Percentiles rank a stretch among this genome's conserved stretches.
Evolutionary conservation across 1,140 invertebrate species (phyloP).

Genomic region (Drosophila dunni): DNA sequence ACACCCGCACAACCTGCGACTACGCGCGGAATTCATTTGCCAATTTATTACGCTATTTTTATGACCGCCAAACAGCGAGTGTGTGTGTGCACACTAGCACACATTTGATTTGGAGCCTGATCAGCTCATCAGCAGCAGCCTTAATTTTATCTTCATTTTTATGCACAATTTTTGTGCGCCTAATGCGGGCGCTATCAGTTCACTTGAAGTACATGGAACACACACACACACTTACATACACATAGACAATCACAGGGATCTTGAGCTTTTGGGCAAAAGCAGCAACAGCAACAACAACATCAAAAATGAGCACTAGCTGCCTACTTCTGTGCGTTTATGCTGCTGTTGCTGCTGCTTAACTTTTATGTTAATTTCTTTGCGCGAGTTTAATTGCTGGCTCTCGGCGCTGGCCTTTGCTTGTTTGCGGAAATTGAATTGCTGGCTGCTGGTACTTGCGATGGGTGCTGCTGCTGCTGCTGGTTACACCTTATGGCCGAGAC

Average conservation of each 20-base stretch:
- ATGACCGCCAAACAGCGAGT: constrained; percentile 50
- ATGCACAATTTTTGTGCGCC: constrained; percentile 34
- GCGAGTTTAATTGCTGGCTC: constrained; percentile 73
- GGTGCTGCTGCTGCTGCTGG: constrained; percentile 45
- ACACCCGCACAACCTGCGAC: constrained; percentile 52
- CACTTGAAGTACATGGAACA: constrained; percentile 8
- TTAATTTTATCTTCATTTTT: constrained; percentile 58
- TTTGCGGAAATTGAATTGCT: constrained; percentile 79
- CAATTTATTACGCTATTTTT: constrained; percentile 81
- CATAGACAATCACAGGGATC: constrained; percentile 31
- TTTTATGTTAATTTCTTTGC: constrained; percentile 76
- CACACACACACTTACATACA: constrained; percentile 28
- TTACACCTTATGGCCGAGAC: constrained; percentile 68
- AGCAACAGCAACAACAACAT: background rate
- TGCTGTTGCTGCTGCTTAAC: constrained; percentile 51
- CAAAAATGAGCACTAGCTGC: constrained; percentile 55
- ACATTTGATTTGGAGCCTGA: constrained; percentile 34
- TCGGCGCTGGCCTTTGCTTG: constrained; percentile 62
- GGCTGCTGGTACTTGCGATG: constrained; percentile 29
- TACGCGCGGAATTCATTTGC: constrained; percentile 68
- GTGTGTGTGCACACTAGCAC: constrained; percentile 10
- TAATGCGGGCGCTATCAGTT: constrained; percentile 71
- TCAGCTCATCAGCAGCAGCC: constrained; percentile 73
- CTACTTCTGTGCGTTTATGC: constrained; percentile 62
- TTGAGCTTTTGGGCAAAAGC: constrained; percentile 37